phyloP scores from a whole-genome alignment of 2,888 invertebrate genomes.

The Phengaris alcon region DNA sequence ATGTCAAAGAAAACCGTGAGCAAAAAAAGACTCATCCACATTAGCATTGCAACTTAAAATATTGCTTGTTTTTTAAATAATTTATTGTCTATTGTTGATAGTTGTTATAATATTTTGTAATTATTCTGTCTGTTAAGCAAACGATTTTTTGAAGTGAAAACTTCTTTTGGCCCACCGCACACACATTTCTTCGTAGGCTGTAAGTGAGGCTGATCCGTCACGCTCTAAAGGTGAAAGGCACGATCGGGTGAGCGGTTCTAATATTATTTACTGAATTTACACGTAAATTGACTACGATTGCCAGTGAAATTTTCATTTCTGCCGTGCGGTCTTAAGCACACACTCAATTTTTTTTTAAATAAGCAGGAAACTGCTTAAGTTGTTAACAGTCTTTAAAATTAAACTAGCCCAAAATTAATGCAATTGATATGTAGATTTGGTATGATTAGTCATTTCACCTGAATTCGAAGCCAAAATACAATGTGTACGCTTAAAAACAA shows the following conservation, averaged over 20 bases:
- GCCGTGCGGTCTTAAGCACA: too few species aligned
- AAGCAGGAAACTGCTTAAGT: constrained; percentile 9
- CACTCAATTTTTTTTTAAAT: neutral
- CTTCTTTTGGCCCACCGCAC: too few species aligned
- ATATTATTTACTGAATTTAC: too few species aligned
- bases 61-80: constrained; percentile 8
- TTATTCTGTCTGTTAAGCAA: neutral
- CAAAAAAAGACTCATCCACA: constrained; percentile 5
- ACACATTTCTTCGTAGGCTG: too few species aligned
- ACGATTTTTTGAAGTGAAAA: neutral
- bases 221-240: too few species aligned
- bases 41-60: constrained; percentile 15
- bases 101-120: constrained; percentile 9
- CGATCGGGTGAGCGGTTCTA: too few species aligned
- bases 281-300: too few species aligned
- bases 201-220: too few species aligned
- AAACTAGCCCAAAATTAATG: constrained; percentile 17
- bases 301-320: too few species aligned
- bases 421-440: constrained; percentile 24
- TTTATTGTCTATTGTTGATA: constrained; percentile 16
- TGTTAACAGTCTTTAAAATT: constrained; percentile 24
- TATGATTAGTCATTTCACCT: neutral
- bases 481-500: neutral
- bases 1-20: constrained; percentile 10
- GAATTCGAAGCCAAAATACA: constrained; percentile 8